These are phyloP conservation scores for Nudaria mundana DNA, from an alignment of 2,888 invertebrate genomes.

Conservation along the genomic window DNA sequence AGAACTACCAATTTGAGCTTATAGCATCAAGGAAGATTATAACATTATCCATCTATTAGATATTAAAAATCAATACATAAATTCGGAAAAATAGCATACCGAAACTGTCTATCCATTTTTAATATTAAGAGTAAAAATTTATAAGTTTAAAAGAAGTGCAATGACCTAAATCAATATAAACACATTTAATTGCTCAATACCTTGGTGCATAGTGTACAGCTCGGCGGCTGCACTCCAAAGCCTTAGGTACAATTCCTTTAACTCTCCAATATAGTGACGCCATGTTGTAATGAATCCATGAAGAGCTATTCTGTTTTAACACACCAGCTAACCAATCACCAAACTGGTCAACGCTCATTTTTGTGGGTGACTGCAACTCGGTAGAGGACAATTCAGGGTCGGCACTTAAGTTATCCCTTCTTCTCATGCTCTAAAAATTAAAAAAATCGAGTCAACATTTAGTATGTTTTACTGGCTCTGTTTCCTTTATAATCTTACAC, in stretches of 20 bases:
- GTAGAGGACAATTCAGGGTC: constrained; percentile 49
- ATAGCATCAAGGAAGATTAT: too few species aligned
- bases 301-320: constrained; percentile 84
- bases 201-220: constrained; percentile 88
- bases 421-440: constrained; percentile 56
- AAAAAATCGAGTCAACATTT: constrained; percentile 1
- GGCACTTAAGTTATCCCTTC: constrained; percentile 56
- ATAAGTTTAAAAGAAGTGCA: too few species aligned
- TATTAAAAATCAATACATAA: too few species aligned
- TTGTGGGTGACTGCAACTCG: constrained; percentile 42
- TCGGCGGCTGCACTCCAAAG: constrained; percentile 89
- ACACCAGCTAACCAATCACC: constrained; percentile 84
- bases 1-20: too few species aligned
- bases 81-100: too few species aligned
- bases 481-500: too few species aligned
- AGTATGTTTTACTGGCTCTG: too few species aligned
- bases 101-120: too few species aligned
- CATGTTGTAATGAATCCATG: constrained; percentile 90
- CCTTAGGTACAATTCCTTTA: constrained; percentile 86
- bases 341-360: constrained; percentile 60
- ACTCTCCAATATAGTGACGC: constrained; percentile 90
- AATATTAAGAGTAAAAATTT: too few species aligned
- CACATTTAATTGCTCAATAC: too few species aligned
- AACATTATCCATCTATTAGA: too few species aligned
- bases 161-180: too few species aligned